Evolutionary conservation across 2,888 invertebrate genomes (phyloP).

Genomic region (Tortricodes alternella): DNA sequence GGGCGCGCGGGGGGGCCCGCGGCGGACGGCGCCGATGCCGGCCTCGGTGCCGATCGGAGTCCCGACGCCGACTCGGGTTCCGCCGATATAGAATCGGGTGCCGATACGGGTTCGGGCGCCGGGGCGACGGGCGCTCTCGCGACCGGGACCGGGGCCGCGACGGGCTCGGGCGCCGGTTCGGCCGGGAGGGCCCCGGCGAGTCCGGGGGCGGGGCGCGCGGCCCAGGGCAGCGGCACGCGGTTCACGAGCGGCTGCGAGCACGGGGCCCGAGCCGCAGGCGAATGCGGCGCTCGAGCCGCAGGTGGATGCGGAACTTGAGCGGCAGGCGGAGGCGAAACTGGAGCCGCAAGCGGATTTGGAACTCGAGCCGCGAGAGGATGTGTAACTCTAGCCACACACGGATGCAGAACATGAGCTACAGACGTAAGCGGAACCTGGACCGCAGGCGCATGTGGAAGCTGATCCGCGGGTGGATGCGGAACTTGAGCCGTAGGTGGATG

Average conservation of each 20-base stretch:
- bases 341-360: background rate
- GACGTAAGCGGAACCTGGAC: background rate
- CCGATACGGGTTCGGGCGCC: background rate
- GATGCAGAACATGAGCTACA: background rate
- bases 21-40: no score
- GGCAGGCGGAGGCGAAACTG: no score
- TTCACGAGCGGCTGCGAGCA: background rate
- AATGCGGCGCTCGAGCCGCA: background rate
- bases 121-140: background rate
- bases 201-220: no score
- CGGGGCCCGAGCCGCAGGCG: background rate
- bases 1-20: no score
- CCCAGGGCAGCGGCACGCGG: constrained; percentile 5
- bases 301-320: background rate
- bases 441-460: constrained; percentile 62
- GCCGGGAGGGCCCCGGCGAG: no score
- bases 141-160: background rate
- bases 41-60: background rate
- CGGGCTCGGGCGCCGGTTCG: background rate
- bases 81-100: no score
- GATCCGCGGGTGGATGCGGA: no score
- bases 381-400: background rate
- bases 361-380: background rate
- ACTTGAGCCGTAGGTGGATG: background rate
- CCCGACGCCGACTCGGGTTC: background rate